Conservation (phyloP, 2,113 vertebrate species). For the Malurus cyaneus region DNA sequence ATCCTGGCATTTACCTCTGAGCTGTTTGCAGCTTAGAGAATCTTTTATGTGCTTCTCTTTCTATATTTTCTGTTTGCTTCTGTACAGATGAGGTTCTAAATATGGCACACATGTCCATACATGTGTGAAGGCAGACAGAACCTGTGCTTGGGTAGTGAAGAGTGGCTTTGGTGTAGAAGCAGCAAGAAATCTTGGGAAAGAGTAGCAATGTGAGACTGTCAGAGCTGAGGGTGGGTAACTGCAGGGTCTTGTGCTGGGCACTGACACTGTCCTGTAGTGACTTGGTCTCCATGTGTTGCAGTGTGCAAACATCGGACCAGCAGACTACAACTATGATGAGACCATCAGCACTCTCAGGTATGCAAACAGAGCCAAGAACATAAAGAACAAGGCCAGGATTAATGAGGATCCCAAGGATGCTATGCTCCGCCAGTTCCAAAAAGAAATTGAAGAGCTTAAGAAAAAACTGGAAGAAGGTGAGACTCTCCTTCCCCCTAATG, state of each 20-base stretch:
- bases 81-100: neutral
- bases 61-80: neutral
- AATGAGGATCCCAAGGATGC: slow-evolving; percentile 99
- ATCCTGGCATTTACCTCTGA: neutral
- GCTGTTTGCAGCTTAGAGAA: neutral
- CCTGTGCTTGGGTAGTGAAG: neutral
- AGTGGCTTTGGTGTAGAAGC: neutral
- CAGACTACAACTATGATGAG: slow-evolving; percentile 98
- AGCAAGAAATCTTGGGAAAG: neutral
- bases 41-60: neutral
- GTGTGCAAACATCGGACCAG: slow-evolving; percentile 98
- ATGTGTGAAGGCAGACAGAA: fast-evolving
- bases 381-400: slow-evolving; percentile 99
- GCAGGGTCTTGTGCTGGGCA: neutral
- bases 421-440: slow-evolving; percentile 94
- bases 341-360: slow-evolving; percentile 98
- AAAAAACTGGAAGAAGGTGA: slow-evolving; percentile 97
- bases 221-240: neutral
- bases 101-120: fast-evolving
- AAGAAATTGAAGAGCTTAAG: slow-evolving; percentile 97
- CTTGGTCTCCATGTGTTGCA: slow-evolving; percentile 8
- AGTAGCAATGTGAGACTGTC: neutral
- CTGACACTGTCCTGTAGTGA: neutral
- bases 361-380: slow-evolving; percentile 98
- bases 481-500: neutral